Percentiles rank a stretch among this genome's conserved stretches.
Evolutionary conservation across 2,797 vertebrate genomes (phyloP).

Genomic region (Adelosebastes latens): DNA sequence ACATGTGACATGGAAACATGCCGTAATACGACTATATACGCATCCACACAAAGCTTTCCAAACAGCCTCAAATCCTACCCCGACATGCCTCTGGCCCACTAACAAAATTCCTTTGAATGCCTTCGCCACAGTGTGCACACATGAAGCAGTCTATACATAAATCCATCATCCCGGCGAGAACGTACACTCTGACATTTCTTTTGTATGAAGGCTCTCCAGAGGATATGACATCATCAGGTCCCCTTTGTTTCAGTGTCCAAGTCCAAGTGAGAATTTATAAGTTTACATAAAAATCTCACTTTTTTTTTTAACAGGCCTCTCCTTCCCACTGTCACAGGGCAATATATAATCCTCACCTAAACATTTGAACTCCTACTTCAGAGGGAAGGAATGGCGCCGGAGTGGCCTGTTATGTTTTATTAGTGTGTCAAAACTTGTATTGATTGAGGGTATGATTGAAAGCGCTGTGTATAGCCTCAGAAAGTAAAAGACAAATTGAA

Average conservation of each 20-base stretch:
- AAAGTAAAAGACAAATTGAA: slow-evolving; percentile 43
- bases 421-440: slow-evolving; percentile 68
- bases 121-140: slow-evolving; percentile 17
- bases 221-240: slow-evolving; percentile 69
- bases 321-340: slow-evolving; percentile 52
- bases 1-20: slow-evolving; percentile 16
- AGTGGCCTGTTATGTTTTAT: slow-evolving; percentile 62
- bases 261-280: slow-evolving; percentile 57
- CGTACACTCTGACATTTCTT: slow-evolving; percentile 37
- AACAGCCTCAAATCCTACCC: slow-evolving; percentile 36
- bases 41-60: slow-evolving; percentile 37
- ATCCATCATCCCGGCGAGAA: slow-evolving; percentile 60
- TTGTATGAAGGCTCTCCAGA: slow-evolving; percentile 60
- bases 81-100: slow-evolving; percentile 17
- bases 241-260: slow-evolving; percentile 53
- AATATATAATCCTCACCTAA: slow-evolving; percentile 60
- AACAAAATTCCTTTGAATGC: slow-evolving; percentile 16
- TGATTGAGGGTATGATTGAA: slow-evolving; percentile 64
- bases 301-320: slow-evolving; percentile 39
- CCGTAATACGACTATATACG: neutral
- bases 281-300: slow-evolving; percentile 56
- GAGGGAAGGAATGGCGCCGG: slow-evolving; percentile 50
- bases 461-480: slow-evolving; percentile 27
- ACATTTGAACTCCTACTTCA: slow-evolving; percentile 65
- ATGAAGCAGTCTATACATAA: slow-evolving; percentile 29